Evolutionary conservation across 37 sponge, comb jelly and placozoan species (phyloP).

Genomic region (Aphrocallistes beatrix): DNA sequence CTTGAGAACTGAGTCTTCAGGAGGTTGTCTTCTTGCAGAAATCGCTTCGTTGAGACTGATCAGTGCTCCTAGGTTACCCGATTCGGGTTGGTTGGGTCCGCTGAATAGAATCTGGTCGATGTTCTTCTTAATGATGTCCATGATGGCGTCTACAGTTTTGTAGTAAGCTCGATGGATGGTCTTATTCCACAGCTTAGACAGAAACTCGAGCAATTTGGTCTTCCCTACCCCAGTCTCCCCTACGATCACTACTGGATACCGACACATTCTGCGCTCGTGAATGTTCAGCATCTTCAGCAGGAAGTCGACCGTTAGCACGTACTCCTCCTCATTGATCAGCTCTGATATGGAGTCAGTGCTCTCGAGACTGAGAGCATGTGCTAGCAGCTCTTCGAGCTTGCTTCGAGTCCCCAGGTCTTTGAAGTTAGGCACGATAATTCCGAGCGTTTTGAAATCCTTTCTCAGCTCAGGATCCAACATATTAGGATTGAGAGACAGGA

Average conservation of each 20-base stretch:
- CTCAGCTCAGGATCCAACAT: slow-evolving; percentile 32
- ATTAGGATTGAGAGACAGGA: slow-evolving; percentile 50
- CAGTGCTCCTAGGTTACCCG: neutral
- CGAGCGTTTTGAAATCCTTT: slow-evolving; percentile 33
- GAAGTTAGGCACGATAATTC: slow-evolving; percentile 43
- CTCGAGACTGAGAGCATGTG: slow-evolving; percentile 49
- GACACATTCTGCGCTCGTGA: slow-evolving; percentile 43
- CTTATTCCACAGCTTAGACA: slow-evolving; percentile 68
- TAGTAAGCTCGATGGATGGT: neutral
- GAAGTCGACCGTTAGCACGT: slow-evolving; percentile 81
- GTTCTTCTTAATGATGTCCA: neutral
- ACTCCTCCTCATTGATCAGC: slow-evolving; percentile 55
- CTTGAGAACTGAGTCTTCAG: neutral
- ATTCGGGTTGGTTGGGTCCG: neutral
- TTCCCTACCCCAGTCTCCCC: slow-evolving; percentile 95
- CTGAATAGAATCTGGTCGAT: neutral
- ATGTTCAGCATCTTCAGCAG: slow-evolving; percentile 43
- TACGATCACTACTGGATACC: slow-evolving; percentile 79
- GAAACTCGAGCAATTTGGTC: slow-evolving; percentile 73
- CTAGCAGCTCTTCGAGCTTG: slow-evolving; percentile 43
- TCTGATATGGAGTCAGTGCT: slow-evolving; percentile 27
- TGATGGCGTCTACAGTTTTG: neutral
- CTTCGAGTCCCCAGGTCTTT: slow-evolving; percentile 41
- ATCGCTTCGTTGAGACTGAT: neutral
- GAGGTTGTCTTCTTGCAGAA: neutral